A percentile compares a stretch with the other conserved stretches of the same genome.
These are phyloP conservation scores for Gymnopithys bicolor DNA, from an alignment of 2,797 vertebrate species.

Conservation along the genomic window DNA sequence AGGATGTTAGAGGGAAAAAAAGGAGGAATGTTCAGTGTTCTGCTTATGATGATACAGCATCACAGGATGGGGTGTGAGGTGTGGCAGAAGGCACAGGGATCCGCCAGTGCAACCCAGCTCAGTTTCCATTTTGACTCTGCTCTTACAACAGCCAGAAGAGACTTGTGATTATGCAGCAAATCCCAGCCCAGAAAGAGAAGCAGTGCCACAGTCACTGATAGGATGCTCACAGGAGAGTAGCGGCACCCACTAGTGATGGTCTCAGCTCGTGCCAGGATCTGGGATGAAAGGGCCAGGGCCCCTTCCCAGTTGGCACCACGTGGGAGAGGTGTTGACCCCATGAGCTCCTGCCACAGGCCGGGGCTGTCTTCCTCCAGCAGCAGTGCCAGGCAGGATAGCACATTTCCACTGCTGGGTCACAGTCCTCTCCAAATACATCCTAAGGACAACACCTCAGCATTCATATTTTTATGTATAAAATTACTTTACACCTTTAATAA, in stretches of 20 bases:
- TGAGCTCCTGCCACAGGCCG: not conserved
- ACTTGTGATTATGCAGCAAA: not conserved
- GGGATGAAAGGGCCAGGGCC: not conserved
- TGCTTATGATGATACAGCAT: not conserved
- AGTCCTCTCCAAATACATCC: not conserved
- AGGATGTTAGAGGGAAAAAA: not conserved
- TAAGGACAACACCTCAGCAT: not conserved
- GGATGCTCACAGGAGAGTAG: not conserved
- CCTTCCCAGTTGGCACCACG: rapidly evolving
- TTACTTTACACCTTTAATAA: not conserved
- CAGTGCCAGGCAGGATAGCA: not conserved
- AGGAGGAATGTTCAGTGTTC: conserved; percentile 13
- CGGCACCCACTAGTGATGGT: not conserved
- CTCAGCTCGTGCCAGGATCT: not conserved
- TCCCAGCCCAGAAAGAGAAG: not conserved
- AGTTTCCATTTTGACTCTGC: not conserved
- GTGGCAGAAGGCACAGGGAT: not conserved
- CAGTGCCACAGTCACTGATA: not conserved
- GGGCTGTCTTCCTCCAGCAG: not conserved
- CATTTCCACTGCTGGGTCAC: not conserved
- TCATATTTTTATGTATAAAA: not conserved
- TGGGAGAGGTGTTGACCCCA: not conserved
- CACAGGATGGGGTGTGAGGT: not conserved
- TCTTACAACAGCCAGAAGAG: not conserved
- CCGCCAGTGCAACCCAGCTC: rapidly evolving